These are phyloP conservation scores for Strix occidentalis DNA, from an alignment of 2,797 vertebrate genomes.

Conservation along the genomic window DNA sequence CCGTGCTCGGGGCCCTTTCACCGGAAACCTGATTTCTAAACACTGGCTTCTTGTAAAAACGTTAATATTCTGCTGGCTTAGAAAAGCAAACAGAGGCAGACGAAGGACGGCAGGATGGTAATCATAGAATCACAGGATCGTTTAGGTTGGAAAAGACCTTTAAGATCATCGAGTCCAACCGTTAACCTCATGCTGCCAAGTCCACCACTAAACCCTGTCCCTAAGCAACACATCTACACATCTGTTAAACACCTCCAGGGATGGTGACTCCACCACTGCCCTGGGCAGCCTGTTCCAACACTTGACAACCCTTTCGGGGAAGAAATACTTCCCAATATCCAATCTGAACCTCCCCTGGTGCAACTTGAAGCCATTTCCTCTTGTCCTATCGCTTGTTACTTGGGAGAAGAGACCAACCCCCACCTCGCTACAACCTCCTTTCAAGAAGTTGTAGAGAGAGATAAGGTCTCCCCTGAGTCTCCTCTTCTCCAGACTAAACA, in stretches of 20 bases:
- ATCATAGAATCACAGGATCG: background rate
- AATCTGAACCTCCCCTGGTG: background rate
- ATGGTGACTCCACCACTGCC: background rate
- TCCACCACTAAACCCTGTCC: background rate
- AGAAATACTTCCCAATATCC: background rate
- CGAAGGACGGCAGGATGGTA: background rate
- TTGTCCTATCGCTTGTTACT: no score
- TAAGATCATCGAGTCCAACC: background rate
- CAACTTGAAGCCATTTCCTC: background rate
- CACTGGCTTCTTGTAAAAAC: background rate
- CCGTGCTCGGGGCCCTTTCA: background rate
- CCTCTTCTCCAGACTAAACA: no score
- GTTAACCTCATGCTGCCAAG: background rate
- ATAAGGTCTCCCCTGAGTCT: no score
- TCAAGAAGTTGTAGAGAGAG: no score
- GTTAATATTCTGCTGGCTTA: background rate
- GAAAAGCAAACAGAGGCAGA: background rate
- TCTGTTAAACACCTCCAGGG: no score
- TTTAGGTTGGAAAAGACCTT: background rate
- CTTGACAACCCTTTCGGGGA: no score
- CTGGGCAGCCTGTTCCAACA: background rate
- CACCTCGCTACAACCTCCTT: no score
- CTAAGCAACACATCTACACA: accelerated
- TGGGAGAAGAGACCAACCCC: no score
- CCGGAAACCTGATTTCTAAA: background rate